Evolutionary conservation across 2,888 invertebrate species (phyloP), one percentile per base, ranked within the genome.

Genomic region (Sisyra nigra): DNA sequence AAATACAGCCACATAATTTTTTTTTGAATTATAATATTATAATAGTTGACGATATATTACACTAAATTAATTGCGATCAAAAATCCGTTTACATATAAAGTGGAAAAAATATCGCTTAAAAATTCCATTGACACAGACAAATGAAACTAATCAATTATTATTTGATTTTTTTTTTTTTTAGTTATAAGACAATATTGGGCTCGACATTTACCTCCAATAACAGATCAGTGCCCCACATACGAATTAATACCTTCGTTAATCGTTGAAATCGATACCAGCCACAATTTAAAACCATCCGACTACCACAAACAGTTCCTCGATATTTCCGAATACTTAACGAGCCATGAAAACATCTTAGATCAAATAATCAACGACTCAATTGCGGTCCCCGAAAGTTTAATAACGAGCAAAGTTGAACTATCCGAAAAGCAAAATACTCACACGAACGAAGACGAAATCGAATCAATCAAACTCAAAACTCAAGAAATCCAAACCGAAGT

Each of bases 401-500:
- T 36, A 9, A 42, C 45, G 18, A 38, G 29, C 11, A 42, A 44
- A 41, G 32, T 32, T 41, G 18, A 5, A 32, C 18, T 35, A 8
- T 41, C 42, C 7, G 43, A 45, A 31, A 37, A 30, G 5, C 10
- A 15, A 35, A 35, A 9, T 31, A 36, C 32, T 29, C 35, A 44
- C 24, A 33, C 15, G 29, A n/a, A n/a, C n/a, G 45, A 41, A 44
- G 39, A 47, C 29, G 31, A 35, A 41, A 24, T n/a, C 37, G 19
- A 24, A 45, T 54, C 54, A 34, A 53, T 44, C 40, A 49, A 55
- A 36, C 56, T 58, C 44, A 46, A 50, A 50, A 55, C 56, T 31
- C 67, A 54, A 55, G 59, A 48, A 50, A 52, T 58, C 42, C 61
- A 52, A 51, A 48, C 48, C 47, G 63, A 58, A 46, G 61, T 56